Evolutionary conservation across 1,140 invertebrate species (phyloP).

Genomic region (Diploscapter pachys): DNA sequence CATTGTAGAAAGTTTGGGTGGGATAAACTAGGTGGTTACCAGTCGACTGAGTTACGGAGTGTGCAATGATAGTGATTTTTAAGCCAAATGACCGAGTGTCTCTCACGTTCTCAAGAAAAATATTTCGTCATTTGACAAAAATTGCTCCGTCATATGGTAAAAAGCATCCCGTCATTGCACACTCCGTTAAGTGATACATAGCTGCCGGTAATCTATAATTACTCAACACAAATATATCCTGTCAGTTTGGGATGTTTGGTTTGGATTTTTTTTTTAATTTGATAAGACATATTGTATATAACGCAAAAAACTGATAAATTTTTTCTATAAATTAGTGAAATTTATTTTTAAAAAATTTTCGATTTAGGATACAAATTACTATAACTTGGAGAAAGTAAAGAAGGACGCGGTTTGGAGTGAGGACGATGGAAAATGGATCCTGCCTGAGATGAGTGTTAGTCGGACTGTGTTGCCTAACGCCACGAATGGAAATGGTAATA

Average conservation of each 20-base stretch:
- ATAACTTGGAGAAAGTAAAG: conserved; percentile 70
- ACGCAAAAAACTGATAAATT: not conserved
- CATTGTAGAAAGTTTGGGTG: not conserved
- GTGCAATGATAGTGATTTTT: not conserved
- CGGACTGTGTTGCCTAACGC: conserved; percentile 71
- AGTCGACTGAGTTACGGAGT: not conserved
- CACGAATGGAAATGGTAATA: conserved; percentile 57
- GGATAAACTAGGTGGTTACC: not conserved
- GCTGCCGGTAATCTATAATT: too few relatives aligned
- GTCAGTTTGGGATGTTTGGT: not conserved
- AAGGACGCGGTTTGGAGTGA: conserved; percentile 74
- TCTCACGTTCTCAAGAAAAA: not conserved
- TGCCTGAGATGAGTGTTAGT: conserved; percentile 70
- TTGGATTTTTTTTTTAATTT: not conserved
- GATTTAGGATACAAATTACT: conserved; percentile 53
- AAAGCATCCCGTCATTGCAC: too few relatives aligned
- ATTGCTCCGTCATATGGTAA: too few relatives aligned
- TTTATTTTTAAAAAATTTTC: not conserved
- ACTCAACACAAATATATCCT: too few relatives aligned
- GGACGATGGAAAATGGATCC: conserved; percentile 70
- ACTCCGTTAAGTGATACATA: too few relatives aligned
- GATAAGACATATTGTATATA: not conserved
- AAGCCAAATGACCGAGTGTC: not conserved
- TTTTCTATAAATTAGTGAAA: not conserved
- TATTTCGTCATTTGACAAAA: too few relatives aligned